Base-by-base conservation (phyloP, 1,140 invertebrate species). In the Heliconius congener region DNA sequence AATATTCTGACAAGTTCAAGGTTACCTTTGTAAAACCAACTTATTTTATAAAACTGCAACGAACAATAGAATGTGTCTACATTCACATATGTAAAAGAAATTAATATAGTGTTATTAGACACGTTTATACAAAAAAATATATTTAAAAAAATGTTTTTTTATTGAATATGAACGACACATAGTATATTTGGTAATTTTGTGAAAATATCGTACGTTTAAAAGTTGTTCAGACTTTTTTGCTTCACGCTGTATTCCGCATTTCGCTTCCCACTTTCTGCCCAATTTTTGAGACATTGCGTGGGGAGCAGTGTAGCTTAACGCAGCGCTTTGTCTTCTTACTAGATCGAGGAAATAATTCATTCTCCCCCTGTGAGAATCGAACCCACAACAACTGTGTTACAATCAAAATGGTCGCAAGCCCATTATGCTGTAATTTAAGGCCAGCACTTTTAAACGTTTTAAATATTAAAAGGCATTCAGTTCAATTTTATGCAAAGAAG, bases 1-100 rank as follows among this genome's bases (percentile, higher is more conserved):
- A 66, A 66, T 66, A 66, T 30, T 66, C 23, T 27, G 60, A 66
- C 60, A 66, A 66, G 60, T 66, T 66, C 23, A 66, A 66, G 60
- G 60, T 30, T 66, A 66, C 11, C 11, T 66, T 30, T 66, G 23
- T 13, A 57, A 23, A 23, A 66, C 60, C 30, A 66, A 30, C 60
- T 66, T 11, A 60, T 60, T 60, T 60, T 9, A 60, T 23, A 66
- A 27, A 66, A 66, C 60, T 66, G 13, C 27, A 6, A 66, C 60
- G n/a, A 19, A 52, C 60, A 66, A 66, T n/a, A 66, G 4, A 27
- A 30, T 19, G n/a, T 60, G 55, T 60, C n/a, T 60, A 3, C 19
- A 23, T 46, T 16, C 42, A 16, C 42, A 46, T 16, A 60, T 27
- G 23, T 11, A 60, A 60, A 60, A 9, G 55, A 60, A 60, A 60